These are phyloP conservation scores for Dexiosoma caninum DNA, from an alignment of 2,888 invertebrate genomes.

Conservation along the genomic window DNA sequence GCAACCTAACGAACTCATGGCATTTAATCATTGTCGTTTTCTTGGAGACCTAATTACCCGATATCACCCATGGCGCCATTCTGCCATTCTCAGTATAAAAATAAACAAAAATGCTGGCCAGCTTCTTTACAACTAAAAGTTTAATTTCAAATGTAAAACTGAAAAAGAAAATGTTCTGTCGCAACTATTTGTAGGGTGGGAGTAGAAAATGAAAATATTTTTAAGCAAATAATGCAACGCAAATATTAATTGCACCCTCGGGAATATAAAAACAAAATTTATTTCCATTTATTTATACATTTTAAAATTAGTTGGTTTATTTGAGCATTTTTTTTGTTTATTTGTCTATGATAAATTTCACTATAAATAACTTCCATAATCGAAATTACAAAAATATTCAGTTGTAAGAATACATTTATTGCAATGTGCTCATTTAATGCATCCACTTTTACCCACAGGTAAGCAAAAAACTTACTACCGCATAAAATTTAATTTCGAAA, in stretches of 20 bases:
- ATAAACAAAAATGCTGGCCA: no score
- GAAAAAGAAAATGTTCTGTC: no score
- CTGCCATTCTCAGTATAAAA: no score
- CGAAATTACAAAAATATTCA: neutral
- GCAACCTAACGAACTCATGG: no score
- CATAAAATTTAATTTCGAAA: neutral
- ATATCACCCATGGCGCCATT: no score
- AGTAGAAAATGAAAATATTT: neutral
- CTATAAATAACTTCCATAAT: slow-evolving; percentile 25
- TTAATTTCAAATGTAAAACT: no score
- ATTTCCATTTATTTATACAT: slow-evolving; percentile 25
- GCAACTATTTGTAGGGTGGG: neutral
- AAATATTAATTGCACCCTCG: slow-evolving; percentile 30
- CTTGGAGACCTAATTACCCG: no score
- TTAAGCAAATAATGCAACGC: slow-evolving; percentile 16
- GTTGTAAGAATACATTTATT: no score
- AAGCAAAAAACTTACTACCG: neutral
- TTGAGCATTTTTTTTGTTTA: neutral
- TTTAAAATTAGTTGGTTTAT: neutral
- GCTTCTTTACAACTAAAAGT: no score
- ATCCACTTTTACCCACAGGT: neutral
- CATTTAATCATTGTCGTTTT: no score
- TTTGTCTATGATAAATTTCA: slow-evolving; percentile 5
- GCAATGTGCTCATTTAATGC: neutral
- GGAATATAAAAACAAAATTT: slow-evolving; percentile 25